Conservation (phyloP, 1,140 invertebrate species). For the Philotrypesis tridentata region DNA sequence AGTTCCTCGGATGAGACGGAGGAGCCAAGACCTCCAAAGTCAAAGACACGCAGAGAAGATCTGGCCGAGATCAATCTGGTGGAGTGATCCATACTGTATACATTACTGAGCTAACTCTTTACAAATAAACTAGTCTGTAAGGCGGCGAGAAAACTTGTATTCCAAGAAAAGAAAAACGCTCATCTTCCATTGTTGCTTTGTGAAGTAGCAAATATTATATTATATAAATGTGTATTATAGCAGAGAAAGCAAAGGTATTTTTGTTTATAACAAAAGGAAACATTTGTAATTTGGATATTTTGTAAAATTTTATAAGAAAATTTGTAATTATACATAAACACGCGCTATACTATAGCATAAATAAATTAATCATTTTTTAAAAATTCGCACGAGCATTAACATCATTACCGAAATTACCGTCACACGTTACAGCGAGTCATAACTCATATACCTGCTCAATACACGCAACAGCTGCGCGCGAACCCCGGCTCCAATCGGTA, state of each 20-base stretch:
- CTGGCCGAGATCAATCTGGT: not conserved
- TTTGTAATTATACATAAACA: not conserved
- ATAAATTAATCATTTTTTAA: not conserved
- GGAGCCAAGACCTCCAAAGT: constrained; percentile 61
- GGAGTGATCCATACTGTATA: constrained; percentile 30
- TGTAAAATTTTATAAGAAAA: constrained; percentile 20
- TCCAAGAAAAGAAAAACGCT: constrained; percentile 26
- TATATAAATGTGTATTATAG: constrained; percentile 11
- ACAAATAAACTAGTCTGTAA: constrained; percentile 30
- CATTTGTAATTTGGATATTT: no score
- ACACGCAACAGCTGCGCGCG: no score
- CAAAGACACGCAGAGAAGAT: constrained; percentile 49
- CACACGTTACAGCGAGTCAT: not conserved
- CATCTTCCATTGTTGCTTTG: constrained; percentile 37
- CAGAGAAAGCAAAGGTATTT: not conserved
- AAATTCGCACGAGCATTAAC: not conserved
- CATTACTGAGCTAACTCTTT: constrained; percentile 5
- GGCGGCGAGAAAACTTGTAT: not conserved
- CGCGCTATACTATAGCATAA: not conserved
- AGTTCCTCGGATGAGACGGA: not conserved
- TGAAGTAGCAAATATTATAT: not conserved
- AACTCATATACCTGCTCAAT: no score
- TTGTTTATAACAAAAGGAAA: not conserved
- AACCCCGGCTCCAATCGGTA: not conserved
- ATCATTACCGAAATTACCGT: no score